Conservation (phyloP, 2,888 invertebrate species). For the Mycogona germanica region DNA sequence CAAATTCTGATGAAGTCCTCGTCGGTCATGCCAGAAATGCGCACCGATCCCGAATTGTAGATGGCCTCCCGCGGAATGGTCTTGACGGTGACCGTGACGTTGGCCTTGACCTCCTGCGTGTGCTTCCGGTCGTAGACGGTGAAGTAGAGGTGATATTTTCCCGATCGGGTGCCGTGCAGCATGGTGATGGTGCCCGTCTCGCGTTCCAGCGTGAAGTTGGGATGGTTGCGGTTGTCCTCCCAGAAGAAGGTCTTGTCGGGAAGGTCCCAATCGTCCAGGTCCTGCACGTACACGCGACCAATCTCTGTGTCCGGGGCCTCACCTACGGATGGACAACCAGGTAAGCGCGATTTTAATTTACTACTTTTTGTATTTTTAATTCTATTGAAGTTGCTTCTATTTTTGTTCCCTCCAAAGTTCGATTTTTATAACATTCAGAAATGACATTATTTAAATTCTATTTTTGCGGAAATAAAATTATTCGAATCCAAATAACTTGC, state of each 20-base stretch:
- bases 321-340: conserved; percentile 44
- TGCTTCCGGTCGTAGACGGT: conserved; percentile 90
- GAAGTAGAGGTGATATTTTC: conserved; percentile 42
- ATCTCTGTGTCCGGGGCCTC: conserved; percentile 82
- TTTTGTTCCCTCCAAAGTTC: background rate
- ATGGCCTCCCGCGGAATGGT: conserved; percentile 94
- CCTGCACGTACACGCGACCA: conserved; percentile 92
- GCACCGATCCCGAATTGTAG: conserved; percentile 84
- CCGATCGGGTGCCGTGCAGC: conserved; percentile 82
- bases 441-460: no score
- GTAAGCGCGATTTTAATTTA: background rate
- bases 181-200: conserved; percentile 93
- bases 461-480: no score
- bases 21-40: conserved; percentile 85
- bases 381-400: background rate
- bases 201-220: conserved; percentile 74
- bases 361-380: no score
- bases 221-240: conserved; percentile 67
- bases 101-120: conserved; percentile 91
- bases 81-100: conserved; percentile 86
- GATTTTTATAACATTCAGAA: no score
- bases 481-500: no score
- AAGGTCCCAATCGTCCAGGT: conserved; percentile 97
- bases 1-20: conserved; percentile 92
- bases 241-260: conserved; percentile 96